Evolutionary conservation across 2,797 vertebrate genomes (phyloP).

Genomic region (Scleropages formosus): DNA sequence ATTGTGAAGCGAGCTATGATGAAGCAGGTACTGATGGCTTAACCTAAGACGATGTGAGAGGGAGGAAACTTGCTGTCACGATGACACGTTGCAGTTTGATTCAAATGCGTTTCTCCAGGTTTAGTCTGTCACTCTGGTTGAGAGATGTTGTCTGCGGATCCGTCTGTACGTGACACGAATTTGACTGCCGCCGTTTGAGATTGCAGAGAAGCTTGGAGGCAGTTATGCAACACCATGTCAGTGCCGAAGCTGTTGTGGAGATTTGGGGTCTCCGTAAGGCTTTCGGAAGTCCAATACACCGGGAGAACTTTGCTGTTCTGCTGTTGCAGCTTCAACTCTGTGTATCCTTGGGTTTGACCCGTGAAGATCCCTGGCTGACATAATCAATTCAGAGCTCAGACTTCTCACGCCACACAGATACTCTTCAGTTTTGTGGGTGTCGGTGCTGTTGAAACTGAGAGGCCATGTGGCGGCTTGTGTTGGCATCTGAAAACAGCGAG

Average conservation of each 20-base stretch:
- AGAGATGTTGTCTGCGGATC: slow-evolving; percentile 50
- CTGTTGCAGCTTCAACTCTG: too few relatives aligned
- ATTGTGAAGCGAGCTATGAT: background rate
- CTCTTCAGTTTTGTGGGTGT: too few relatives aligned
- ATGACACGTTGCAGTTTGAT: slow-evolving; percentile 44
- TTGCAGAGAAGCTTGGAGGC: slow-evolving; percentile 38
- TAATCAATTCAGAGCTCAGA: too few relatives aligned
- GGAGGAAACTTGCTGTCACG: slow-evolving; percentile 33
- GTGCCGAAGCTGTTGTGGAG: background rate
- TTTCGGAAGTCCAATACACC: too few relatives aligned
- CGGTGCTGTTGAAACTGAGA: too few relatives aligned
- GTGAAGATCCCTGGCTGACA: too few relatives aligned
- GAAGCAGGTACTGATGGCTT: slow-evolving; percentile 23
- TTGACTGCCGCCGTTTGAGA: slow-evolving; percentile 36
- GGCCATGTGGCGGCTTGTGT: too few relatives aligned
- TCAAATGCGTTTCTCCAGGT: slow-evolving; percentile 39
- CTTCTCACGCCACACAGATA: too few relatives aligned
- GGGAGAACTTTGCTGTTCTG: too few relatives aligned
- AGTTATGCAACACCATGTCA: slow-evolving; percentile 37
- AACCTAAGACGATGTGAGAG: slow-evolving; percentile 24
- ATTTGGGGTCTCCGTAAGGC: too few relatives aligned
- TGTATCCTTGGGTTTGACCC: too few relatives aligned
- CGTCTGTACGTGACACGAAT: slow-evolving; percentile 26
- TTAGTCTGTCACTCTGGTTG: slow-evolving; percentile 37
- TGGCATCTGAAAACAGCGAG: too few relatives aligned